These are phyloP conservation scores for Cariama cristata DNA, from an alignment of 2,113 vertebrate species.

Conservation along the genomic window DNA sequence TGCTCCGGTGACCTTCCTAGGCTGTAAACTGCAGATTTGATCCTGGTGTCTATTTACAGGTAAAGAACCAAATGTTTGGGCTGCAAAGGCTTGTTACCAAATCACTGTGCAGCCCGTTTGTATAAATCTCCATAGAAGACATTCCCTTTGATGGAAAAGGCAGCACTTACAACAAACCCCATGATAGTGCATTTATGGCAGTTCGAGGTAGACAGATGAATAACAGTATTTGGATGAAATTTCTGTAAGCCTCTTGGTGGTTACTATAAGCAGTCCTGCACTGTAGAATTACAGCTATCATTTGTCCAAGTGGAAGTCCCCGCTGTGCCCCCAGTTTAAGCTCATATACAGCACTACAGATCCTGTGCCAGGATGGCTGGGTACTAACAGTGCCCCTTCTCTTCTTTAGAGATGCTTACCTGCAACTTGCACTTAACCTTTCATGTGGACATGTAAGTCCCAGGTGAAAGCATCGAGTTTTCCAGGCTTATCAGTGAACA, in stretches of 20 bases:
- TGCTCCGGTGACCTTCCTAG: background rate
- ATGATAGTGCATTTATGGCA: background rate
- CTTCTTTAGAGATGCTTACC: background rate
- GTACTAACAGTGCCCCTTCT: background rate
- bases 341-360: background rate
- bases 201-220: background rate
- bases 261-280: background rate
- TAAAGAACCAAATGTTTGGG: background rate
- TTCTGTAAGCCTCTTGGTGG: background rate
- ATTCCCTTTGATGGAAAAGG: background rate
- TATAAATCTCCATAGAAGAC: background rate
- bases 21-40: background rate
- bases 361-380: background rate
- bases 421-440: background rate
- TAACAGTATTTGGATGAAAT: background rate
- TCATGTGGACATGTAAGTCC: background rate
- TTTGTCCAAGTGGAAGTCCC: background rate
- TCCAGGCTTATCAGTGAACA: background rate
- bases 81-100: background rate
- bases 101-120: background rate
- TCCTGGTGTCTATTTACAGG: background rate
- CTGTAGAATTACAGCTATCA: background rate
- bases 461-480: background rate
- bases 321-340: background rate
- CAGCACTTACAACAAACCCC: background rate